Percentiles rank a stretch among this genome's conserved stretches.
These are phyloP conservation scores for Pharmacophagus antenor DNA, from an alignment of 2,888 invertebrate species.

Conservation along the genomic window DNA sequence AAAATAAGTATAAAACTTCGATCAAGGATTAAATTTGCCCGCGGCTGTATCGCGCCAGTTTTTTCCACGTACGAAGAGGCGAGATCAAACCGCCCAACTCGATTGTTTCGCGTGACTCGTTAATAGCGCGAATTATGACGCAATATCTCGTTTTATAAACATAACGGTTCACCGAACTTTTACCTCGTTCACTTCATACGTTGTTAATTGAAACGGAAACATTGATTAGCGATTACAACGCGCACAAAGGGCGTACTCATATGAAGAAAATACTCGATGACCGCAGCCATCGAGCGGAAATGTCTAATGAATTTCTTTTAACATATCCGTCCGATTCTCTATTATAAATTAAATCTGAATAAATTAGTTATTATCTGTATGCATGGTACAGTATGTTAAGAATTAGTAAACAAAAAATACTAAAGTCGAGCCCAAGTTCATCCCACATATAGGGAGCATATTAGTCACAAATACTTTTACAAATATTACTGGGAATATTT, in stretches of 20 bases:
- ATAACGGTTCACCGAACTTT: conserved; percentile 25
- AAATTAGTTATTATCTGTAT: background rate
- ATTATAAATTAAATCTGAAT: background rate
- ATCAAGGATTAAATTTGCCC: conserved; percentile 25
- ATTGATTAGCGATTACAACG: conserved; percentile 21
- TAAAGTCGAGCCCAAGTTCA: background rate
- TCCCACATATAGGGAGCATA: background rate
- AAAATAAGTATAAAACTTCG: conserved; percentile 29
- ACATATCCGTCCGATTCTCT: conserved; percentile 33
- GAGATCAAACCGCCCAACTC: conserved; percentile 39
- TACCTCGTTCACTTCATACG: conserved; percentile 7
- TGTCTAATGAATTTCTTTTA: conserved; percentile 60
- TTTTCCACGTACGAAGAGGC: conserved; percentile 30
- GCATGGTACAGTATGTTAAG: background rate
- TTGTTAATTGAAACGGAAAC: conserved; percentile 22
- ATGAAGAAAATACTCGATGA: conserved; percentile 43
- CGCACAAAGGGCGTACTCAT: conserved; percentile 31
- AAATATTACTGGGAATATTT: background rate
- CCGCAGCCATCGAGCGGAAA: conserved; percentile 50
- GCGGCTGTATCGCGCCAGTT: conserved; percentile 16
- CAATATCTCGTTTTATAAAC: conserved; percentile 33
- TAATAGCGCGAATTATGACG: conserved; percentile 43
- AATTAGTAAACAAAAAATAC: background rate
- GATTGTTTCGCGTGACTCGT: conserved; percentile 44
- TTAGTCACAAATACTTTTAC: background rate